phyloP scores from a whole-genome alignment of 2,888 invertebrate genomes.

The Cryptosula pallasiana region DNA sequence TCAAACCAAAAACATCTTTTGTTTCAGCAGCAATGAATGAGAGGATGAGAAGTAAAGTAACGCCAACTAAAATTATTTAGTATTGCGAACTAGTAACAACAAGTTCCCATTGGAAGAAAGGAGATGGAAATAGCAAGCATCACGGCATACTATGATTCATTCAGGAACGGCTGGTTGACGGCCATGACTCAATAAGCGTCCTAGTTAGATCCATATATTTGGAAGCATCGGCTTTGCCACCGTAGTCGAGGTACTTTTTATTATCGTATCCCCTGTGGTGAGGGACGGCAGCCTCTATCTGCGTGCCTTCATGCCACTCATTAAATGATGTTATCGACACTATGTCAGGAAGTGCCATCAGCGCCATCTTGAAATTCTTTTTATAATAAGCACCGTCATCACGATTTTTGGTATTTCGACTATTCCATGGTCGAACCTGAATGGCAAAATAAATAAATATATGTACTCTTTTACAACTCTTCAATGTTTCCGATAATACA shows the following conservation, averaged over 20 bases:
- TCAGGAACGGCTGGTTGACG: not conserved
- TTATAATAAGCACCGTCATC: conserved; percentile 63
- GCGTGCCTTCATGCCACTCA: conserved; percentile 72
- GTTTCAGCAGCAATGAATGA: too few relatives aligned
- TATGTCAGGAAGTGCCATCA: conserved; percentile 58
- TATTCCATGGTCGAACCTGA: conserved; percentile 61
- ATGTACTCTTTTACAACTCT: too few relatives aligned
- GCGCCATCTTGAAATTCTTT: conserved; percentile 61
- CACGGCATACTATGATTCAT: too few relatives aligned
- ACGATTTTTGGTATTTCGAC: conserved; percentile 57
- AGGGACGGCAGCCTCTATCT: conserved; percentile 64
- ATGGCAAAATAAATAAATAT: too few relatives aligned
- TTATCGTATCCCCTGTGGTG: not conserved
- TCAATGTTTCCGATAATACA: too few relatives aligned
- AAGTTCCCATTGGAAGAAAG: too few relatives aligned
- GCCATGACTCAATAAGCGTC: not conserved
- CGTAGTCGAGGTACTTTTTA: not conserved
- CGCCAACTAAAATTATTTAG: too few relatives aligned
- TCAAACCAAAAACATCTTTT: too few relatives aligned
- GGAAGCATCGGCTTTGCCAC: not conserved
- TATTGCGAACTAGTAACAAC: too few relatives aligned
- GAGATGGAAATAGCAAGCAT: too few relatives aligned
- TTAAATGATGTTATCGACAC: conserved; percentile 68
- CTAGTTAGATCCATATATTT: conserved; percentile 19
- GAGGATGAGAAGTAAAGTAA: too few relatives aligned